Evolutionary conservation across 2,797 vertebrate genomes (phyloP).

Genomic region (Lacerta agilis): DNA sequence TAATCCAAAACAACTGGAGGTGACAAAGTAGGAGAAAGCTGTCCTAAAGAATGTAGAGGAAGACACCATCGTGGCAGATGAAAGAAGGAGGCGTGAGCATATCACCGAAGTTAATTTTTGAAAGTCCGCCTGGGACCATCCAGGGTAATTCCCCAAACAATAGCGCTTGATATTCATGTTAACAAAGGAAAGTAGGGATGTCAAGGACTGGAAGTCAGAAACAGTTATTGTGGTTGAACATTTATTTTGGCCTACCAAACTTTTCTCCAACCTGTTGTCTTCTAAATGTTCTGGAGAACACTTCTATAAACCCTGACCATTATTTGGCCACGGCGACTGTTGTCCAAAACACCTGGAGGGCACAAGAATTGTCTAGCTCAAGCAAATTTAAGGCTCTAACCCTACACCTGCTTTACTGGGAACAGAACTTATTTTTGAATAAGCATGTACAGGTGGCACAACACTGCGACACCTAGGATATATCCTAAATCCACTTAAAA

Average conservation of each 20-base stretch:
- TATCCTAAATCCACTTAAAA: background rate
- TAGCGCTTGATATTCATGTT: background rate
- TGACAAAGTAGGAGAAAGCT: background rate
- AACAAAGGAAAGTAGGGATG: too few species aligned
- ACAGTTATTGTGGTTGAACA: background rate
- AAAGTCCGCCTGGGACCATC: background rate
- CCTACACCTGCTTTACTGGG: background rate
- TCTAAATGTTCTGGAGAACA: too few species aligned
- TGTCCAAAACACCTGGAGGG: too few species aligned
- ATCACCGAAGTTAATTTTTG: background rate
- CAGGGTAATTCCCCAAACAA: background rate
- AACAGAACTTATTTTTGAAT: background rate
- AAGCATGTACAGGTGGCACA: background rate
- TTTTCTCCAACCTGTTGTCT: too few species aligned
- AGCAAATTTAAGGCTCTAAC: background rate
- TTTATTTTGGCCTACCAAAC: background rate
- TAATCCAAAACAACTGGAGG: background rate
- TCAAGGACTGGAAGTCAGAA: background rate
- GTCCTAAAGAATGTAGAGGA: background rate
- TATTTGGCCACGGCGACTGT: too few species aligned
- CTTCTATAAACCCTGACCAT: too few species aligned
- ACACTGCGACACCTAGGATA: background rate
- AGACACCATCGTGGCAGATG: background rate
- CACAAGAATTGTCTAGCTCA: background rate
- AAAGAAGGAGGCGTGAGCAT: background rate